Evolutionary conservation across 1,140 invertebrate species (phyloP), one percentile per base, ranked within the genome.

Genomic region (Apis laboriosa): DNA sequence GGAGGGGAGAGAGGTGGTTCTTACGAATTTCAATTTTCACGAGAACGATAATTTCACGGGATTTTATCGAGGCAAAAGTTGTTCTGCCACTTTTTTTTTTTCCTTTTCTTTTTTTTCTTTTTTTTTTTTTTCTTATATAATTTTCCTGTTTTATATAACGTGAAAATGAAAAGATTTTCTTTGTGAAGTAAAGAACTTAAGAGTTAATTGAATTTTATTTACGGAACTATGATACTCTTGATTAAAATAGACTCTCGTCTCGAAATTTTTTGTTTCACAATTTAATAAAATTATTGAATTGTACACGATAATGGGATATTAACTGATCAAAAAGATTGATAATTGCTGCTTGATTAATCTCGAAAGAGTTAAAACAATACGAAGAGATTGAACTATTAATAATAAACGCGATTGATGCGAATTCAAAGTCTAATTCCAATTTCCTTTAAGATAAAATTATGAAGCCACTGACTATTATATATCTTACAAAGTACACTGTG

Each of bases 11-110:
- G 34, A 43, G 34, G 34, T 5, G 34, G 49, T 49, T 70, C 49
- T 70, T 70, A 53, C 53, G 53, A 73, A 73, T 56, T 73, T 58
- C 28, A 55, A 72, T 72, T 68, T 68, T 49, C 43, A 53, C 13
- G 17, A 70, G 15, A 13, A 63, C n/a, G 15, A 53, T 7, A 12
- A 63, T 34, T 34, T 34, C 34, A 8, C 21, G 67, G 24, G 21
- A n/a, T 51, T 43, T 4, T 9, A 70, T 51, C 12, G 21, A n/a
- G 5, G 67, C 67, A 11, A 17, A 24, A 49, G n/a, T 28, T 28
- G 12, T n/a, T 11, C 68, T 7, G n/a, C 60, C 34, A 34, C 5
- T 28, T 63, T 28, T 55, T 24, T 24, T 15, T 15, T 9, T 55
- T 12, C 0, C 7, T 4, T 21, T 67, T 7, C 15, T 5, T 24